Percentiles rank a stretch among this genome's conserved stretches.
phyloP scores from a whole-genome alignment of 2,113 vertebrate genomes.

The Falco punctatus region DNA sequence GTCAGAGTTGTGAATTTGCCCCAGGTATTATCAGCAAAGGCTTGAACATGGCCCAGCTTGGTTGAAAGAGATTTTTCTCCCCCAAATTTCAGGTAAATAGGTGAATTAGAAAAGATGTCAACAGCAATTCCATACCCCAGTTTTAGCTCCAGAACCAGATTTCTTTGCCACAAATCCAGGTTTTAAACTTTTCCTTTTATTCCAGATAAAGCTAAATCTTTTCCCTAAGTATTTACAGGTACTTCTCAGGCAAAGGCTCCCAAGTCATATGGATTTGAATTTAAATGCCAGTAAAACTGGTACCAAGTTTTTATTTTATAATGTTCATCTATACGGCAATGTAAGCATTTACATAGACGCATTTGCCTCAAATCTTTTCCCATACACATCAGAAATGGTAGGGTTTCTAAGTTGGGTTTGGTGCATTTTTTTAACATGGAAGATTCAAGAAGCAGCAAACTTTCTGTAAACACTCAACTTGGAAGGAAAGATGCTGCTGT shows the following conservation, averaged over 20 bases:
- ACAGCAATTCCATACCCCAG: neutral
- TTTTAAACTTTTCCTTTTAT: neutral
- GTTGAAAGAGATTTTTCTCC: neutral
- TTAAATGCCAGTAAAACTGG: neutral
- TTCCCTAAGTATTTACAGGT: neutral
- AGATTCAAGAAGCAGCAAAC: neutral
- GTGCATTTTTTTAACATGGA: neutral
- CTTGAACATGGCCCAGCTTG: neutral
- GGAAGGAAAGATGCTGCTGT: neutral
- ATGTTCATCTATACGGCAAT: neutral
- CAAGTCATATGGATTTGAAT: neutral
- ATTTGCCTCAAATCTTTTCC: neutral
- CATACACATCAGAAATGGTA: neutral
- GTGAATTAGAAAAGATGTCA: neutral
- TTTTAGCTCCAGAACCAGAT: neutral
- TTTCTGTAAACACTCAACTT: neutral
- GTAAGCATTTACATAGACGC: neutral
- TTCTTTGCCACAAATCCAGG: neutral
- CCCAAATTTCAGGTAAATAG: neutral
- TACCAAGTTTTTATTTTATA: neutral
- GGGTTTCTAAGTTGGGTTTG: neutral
- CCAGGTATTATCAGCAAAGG: neutral
- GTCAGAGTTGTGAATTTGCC: conserved; percentile 12
- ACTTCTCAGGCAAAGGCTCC: neutral
- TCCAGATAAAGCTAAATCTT: neutral